A percentile compares a stretch with the other conserved stretches of the same genome.
Evolutionary conservation across 2,113 vertebrate species (phyloP).

Genomic region (Ivindomyrus marchei): DNA sequence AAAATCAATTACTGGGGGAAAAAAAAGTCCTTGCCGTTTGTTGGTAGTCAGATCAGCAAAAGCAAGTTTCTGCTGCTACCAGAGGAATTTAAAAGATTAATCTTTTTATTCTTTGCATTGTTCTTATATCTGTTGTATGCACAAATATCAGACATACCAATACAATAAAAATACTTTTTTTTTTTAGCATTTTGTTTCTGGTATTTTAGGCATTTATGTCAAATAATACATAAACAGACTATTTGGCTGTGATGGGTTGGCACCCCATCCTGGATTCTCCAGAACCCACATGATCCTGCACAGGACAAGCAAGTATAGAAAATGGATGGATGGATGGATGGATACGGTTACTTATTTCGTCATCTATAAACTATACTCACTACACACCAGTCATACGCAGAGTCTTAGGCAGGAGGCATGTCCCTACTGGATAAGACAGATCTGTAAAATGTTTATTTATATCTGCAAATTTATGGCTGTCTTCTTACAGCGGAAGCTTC

Average conservation of each 20-base stretch:
- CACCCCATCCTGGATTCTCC: background rate
- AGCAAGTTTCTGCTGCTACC: background rate
- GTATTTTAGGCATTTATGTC: background rate
- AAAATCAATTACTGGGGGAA: slow-evolving; percentile 17
- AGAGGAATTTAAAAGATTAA: background rate
- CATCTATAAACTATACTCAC: background rate
- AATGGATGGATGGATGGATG: background rate
- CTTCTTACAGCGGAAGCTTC: background rate
- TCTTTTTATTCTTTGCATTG: background rate
- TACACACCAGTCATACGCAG: background rate
- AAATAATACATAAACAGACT: background rate
- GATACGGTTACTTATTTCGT: background rate
- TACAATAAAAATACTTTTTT: background rate
- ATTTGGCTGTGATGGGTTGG: background rate
- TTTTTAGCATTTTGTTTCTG: background rate
- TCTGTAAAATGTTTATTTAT: background rate
- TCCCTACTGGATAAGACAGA: background rate
- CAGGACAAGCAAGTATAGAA: background rate
- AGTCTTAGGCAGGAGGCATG: background rate
- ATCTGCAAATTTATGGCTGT: background rate
- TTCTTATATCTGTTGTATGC: background rate
- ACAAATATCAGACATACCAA: background rate
- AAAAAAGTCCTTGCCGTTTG: background rate
- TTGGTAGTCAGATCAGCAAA: slow-evolving; percentile 1
- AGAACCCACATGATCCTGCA: background rate